These are phyloP conservation scores for Apotomis betuletana DNA, from an alignment of 2,888 invertebrate species.

Conservation along the genomic window DNA sequence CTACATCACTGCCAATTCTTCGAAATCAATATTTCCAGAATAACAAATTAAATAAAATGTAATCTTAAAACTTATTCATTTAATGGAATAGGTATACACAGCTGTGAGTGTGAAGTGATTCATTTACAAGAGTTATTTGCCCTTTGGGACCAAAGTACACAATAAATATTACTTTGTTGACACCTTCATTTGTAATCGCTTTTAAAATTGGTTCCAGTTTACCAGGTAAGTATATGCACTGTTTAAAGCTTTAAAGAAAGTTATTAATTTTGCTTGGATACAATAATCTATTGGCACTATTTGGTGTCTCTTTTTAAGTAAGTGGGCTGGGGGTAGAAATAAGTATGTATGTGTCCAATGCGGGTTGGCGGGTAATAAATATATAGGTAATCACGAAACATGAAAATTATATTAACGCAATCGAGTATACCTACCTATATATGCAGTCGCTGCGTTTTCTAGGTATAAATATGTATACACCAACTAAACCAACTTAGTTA, in stretches of 20 bases:
- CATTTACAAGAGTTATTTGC: conserved; percentile 20
- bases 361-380: no score
- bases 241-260: not conserved
- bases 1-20: not conserved
- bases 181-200: conserved; percentile 17
- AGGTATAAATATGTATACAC: no score
- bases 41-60: not conserved
- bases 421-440: no score
- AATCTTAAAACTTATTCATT: conserved; percentile 10
- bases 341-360: no score
- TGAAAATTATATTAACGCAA: no score
- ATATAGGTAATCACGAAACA: no score
- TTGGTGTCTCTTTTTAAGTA: no score
- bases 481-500: no score
- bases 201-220: conserved; percentile 10
- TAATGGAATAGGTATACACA: conserved; percentile 3
- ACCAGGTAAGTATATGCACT: not conserved
- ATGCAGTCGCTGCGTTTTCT: no score
- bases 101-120: conserved; percentile 20
- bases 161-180: conserved; percentile 30
- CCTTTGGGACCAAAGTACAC: conserved; percentile 17
- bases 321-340: no score
- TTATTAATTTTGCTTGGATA: no score
- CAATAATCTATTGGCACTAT: no score
- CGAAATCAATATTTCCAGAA: not conserved